These are phyloP conservation scores for Protophormia terraenovae DNA, from an alignment of 2,888 invertebrate genomes.

Conservation along the genomic window DNA sequence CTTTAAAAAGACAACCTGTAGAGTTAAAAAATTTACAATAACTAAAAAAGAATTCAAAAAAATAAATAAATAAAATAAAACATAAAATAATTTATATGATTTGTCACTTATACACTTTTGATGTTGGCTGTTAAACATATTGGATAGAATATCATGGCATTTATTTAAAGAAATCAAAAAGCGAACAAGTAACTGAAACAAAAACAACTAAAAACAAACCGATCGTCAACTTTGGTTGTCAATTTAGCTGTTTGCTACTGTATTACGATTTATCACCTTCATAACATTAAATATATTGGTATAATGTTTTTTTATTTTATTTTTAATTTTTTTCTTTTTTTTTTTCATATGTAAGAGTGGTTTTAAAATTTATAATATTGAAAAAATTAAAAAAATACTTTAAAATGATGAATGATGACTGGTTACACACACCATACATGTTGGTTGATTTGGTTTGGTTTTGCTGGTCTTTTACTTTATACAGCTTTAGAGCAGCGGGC, in stretches of 20 bases:
- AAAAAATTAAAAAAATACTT: slow-evolving; percentile 37
- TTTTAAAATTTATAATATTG: slow-evolving; percentile 15
- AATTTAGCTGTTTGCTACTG: slow-evolving; percentile 62
- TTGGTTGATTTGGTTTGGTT: background rate
- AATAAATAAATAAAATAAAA: background rate
- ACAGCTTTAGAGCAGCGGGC: slow-evolving; percentile 33
- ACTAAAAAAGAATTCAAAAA: background rate
- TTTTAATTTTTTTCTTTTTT: background rate
- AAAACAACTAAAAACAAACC: slow-evolving; percentile 14
- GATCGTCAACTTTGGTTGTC: slow-evolving; percentile 61
- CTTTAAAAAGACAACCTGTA: background rate
- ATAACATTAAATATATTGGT: background rate
- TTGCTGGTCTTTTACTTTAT: slow-evolving; percentile 8
- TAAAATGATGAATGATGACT: slow-evolving; percentile 66
- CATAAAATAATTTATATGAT: slow-evolving; percentile 9
- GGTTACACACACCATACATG: slow-evolving; percentile 50
- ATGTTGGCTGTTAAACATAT: background rate
- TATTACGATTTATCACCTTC: slow-evolving; percentile 66
- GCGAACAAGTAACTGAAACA: background rate
- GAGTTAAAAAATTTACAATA: background rate
- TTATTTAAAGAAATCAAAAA: slow-evolving; percentile 16
- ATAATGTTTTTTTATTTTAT: background rate
- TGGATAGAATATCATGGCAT: slow-evolving; percentile 11
- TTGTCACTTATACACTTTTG: slow-evolving; percentile 22
- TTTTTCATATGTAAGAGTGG: background rate